phyloP scores from a whole-genome alignment of 64 coral and sea anemone genomes.

The Montipora efflorescens region DNA sequence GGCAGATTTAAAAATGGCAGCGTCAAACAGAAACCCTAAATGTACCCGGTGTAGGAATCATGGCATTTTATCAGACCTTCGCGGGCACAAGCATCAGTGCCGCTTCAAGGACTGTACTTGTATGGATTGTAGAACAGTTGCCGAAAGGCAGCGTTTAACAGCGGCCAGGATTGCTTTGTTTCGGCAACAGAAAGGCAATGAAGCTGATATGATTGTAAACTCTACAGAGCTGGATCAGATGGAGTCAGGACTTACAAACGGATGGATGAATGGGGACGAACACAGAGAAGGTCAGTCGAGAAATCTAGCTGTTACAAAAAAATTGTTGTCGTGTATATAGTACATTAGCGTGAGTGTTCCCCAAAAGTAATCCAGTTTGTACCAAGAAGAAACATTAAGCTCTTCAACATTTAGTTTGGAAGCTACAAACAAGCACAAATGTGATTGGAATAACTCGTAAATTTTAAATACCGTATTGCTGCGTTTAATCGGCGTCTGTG shows the following conservation, averaged over 20 bases:
- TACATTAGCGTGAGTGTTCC: background rate
- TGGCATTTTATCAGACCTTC: slow-evolving; percentile 90
- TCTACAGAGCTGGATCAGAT: slow-evolving; percentile 10
- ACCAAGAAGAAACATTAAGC: background rate
- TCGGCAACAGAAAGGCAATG: slow-evolving; percentile 84
- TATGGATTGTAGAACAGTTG: slow-evolving; percentile 86
- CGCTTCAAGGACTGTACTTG: slow-evolving; percentile 91
- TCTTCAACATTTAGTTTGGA: background rate
- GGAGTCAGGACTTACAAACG: slow-evolving; percentile 13
- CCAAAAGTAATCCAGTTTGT: background rate
- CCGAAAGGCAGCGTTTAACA: slow-evolving; percentile 86
- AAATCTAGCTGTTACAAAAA: background rate
- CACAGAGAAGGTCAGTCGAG: background rate
- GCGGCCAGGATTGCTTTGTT: slow-evolving; percentile 93
- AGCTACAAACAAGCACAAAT: background rate
- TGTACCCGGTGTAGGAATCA: slow-evolving; percentile 96
- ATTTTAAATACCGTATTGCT: background rate
- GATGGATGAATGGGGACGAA: slow-evolving; percentile 31
- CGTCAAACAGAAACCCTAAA: slow-evolving; percentile 81
- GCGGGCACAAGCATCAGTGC: slow-evolving; percentile 96
- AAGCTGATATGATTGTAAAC: slow-evolving; percentile 80
- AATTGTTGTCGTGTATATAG: background rate
- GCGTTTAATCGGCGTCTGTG: background rate
- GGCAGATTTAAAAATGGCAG: background rate
- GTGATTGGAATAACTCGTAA: background rate